Evolutionary conservation across 2,113 vertebrate species (phyloP).

Genomic region (Murina feae): DNA sequence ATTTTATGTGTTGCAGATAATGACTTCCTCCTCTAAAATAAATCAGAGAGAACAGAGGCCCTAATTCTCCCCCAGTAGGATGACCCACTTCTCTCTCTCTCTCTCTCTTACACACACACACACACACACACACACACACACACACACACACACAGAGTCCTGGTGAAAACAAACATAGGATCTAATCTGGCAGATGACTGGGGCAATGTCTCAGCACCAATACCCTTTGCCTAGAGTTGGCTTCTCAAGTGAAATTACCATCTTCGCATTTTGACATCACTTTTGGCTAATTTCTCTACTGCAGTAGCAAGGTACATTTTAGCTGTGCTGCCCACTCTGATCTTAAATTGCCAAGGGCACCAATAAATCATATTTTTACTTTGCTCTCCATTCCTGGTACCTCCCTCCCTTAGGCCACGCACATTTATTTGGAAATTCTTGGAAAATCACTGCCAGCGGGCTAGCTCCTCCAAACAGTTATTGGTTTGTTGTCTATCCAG

Average conservation of each 20-base stretch:
- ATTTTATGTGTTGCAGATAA: neutral
- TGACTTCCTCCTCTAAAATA: neutral
- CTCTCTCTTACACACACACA: neutral
- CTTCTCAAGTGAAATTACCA: neutral
- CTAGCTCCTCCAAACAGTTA: slow-evolving; percentile 38
- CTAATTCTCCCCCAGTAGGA: neutral
- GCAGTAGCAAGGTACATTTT: slow-evolving; percentile 26
- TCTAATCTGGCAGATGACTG: neutral
- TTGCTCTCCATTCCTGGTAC: neutral
- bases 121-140: neutral
- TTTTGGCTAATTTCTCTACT: neutral
- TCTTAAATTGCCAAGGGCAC: slow-evolving; percentile 25
- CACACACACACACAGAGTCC: neutral
- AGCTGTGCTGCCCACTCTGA: neutral
- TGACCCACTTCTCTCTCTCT: neutral
- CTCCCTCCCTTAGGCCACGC: slow-evolving; percentile 2
- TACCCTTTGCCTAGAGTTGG: neutral
- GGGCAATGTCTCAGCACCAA: neutral
- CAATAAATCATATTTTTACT: slow-evolving; percentile 52
- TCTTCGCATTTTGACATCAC: neutral
- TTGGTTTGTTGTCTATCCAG: slow-evolving; percentile 58
- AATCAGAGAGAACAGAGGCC: neutral
- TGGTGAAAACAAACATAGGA: neutral
- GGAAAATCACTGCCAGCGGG: slow-evolving; percentile 48
- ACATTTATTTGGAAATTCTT: slow-evolving; percentile 64